Percentiles rank a stretch among this genome's conserved stretches.
phyloP scores from a whole-genome alignment of 2,888 invertebrate genomes.

The Orthosia gothica region DNA sequence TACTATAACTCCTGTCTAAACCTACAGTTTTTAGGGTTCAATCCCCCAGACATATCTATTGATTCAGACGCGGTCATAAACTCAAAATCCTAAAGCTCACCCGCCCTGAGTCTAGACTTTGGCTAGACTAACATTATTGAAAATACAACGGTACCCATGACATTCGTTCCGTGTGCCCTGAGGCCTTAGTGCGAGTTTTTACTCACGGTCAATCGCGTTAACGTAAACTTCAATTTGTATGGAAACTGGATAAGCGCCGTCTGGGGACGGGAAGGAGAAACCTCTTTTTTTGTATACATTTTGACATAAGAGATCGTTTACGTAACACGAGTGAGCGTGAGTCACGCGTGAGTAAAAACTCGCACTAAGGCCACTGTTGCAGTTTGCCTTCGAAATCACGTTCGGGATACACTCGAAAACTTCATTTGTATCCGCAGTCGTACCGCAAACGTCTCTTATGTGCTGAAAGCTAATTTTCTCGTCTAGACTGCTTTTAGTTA shows the following conservation, averaged over 20 bases:
- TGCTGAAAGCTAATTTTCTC: slow-evolving; percentile 29
- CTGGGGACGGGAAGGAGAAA: no score
- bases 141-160: slow-evolving; percentile 67
- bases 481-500: slow-evolving; percentile 46
- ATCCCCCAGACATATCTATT: slow-evolving; percentile 67
- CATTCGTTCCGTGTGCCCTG: slow-evolving; percentile 35
- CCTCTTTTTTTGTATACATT: no score
- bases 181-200: no score
- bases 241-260: no score
- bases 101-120: slow-evolving; percentile 83
- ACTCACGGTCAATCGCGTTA: no score
- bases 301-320: no score
- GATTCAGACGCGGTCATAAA: slow-evolving; percentile 67
- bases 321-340: no score
- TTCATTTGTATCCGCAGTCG: slow-evolving; percentile 50
- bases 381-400: slow-evolving; percentile 56
- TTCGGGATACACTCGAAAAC: slow-evolving; percentile 48
- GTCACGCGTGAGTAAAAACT: no score
- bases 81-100: slow-evolving; percentile 63
- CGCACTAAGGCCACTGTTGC: no score
- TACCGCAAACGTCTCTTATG: slow-evolving; percentile 11
- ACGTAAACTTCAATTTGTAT: no score
- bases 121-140: slow-evolving; percentile 86
- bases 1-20: slow-evolving; percentile 13
- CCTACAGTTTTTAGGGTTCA: slow-evolving; percentile 28